Conservation (phyloP, 2,113 vertebrate genomes). For the Podilymbus podiceps region DNA sequence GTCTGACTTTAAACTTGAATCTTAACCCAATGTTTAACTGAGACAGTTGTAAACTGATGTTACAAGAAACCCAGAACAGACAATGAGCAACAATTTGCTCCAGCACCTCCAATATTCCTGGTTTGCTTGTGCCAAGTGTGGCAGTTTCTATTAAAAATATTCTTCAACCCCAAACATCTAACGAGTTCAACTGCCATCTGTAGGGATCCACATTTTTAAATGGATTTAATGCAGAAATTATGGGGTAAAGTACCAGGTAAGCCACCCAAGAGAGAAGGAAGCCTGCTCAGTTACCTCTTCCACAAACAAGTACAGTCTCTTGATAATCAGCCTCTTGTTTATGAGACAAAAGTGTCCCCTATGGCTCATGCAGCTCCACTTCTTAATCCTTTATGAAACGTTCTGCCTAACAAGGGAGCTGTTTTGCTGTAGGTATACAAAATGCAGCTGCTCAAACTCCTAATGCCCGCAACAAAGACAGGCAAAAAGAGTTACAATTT, state of each 20-base stretch:
- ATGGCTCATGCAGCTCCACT: constrained; percentile 18
- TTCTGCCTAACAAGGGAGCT: constrained; percentile 5
- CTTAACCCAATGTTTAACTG: neutral
- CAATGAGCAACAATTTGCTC: neutral
- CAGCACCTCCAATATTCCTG: neutral
- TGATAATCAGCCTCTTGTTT: constrained; percentile 67
- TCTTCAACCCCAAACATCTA: neutral
- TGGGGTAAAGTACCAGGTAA: neutral
- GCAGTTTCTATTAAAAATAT: neutral
- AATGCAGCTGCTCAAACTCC: neutral
- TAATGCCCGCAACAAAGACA: neutral
- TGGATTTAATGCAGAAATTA: neutral
- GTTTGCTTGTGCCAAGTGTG: neutral
- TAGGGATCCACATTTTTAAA: neutral
- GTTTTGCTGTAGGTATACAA: constrained; percentile 59
- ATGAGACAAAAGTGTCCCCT: constrained; percentile 49
- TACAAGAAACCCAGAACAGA: neutral
- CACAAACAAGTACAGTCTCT: constrained; percentile 71
- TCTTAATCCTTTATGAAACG: constrained; percentile 7
- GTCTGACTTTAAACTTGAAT: neutral
- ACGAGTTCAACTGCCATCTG: neutral
- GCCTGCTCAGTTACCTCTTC: constrained; percentile 52
- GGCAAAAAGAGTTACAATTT: neutral
- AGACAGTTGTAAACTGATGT: neutral
- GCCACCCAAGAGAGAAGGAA: constrained; percentile 62